Evolutionary conservation across 2,113 vertebrate genomes (phyloP).

Genomic region (Catharus fuscescens): DNA sequence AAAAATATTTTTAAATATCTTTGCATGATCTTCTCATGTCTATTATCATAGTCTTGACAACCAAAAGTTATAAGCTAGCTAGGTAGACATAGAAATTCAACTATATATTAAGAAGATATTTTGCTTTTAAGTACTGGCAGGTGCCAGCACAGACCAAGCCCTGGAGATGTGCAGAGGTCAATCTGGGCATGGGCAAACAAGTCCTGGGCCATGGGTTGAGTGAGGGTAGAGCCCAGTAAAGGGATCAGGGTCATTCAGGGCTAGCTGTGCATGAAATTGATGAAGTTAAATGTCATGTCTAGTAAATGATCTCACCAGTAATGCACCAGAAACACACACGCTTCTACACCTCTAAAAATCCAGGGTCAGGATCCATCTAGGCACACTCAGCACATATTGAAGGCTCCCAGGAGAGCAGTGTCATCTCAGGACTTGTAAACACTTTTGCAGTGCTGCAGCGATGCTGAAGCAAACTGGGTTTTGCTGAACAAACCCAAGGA

Average conservation of each 20-base stretch:
- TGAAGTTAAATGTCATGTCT: not conserved
- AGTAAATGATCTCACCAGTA: not conserved
- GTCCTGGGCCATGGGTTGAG: not conserved
- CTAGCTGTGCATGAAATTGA: not conserved
- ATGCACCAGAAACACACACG: not conserved
- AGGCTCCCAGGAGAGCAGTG: not conserved
- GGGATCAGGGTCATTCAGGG: not conserved
- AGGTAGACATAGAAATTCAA: not conserved
- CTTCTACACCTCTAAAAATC: not conserved
- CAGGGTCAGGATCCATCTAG: not conserved
- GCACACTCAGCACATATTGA: not conserved
- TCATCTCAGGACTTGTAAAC: not conserved
- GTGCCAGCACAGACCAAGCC: not conserved
- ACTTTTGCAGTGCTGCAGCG: not conserved
- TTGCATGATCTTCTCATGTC: not conserved
- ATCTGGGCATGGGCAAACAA: fast-evolving
- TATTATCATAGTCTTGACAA: not conserved
- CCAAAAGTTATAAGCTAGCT: not conserved
- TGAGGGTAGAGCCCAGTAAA: not conserved
- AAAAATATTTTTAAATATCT: not conserved
- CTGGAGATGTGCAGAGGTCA: not conserved
- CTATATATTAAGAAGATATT: not conserved
- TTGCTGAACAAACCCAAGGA: not conserved
- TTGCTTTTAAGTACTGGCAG: not conserved
- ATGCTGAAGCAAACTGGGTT: not conserved